Percentiles rank a stretch among this genome's conserved stretches.
phyloP scores from a whole-genome alignment of 2,113 vertebrate species.

The Regulus satrapa region DNA sequence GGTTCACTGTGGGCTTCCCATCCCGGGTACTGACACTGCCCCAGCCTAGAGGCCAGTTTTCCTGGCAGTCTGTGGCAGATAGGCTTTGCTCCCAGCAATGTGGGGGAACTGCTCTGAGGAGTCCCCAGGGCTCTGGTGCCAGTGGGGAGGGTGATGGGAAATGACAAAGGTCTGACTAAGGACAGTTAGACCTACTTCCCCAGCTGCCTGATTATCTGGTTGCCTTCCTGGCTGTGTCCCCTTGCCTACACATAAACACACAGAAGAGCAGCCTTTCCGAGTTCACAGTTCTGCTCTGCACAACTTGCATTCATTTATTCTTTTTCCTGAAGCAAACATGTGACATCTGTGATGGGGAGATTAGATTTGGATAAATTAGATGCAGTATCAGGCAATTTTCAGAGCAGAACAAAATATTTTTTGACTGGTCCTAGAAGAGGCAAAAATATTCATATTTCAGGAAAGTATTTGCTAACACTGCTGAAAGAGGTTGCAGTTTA shows the following conservation, averaged over 20 bases:
- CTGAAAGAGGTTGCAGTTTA: background rate
- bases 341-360: background rate
- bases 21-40: background rate
- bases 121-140: accelerated
- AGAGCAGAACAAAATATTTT: background rate
- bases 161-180: background rate
- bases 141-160: background rate
- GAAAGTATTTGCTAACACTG: background rate
- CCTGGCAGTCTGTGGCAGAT: background rate
- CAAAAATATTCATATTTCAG: background rate
- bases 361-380: background rate
- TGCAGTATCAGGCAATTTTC: background rate
- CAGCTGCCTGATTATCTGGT: accelerated
- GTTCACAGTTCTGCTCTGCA: background rate
- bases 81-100: background rate
- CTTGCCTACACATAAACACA: background rate
- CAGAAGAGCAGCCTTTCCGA: background rate
- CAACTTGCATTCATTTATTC: background rate
- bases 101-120: background rate
- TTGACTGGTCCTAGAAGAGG: background rate
- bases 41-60: background rate
- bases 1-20: background rate
- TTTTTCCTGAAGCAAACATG: background rate
- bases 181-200: background rate
- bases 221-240: background rate